Evolutionary conservation across 2,797 vertebrate genomes (phyloP), one percentile per base, ranked within the genome.

Genomic region (Pangasius krempfi): DNA sequence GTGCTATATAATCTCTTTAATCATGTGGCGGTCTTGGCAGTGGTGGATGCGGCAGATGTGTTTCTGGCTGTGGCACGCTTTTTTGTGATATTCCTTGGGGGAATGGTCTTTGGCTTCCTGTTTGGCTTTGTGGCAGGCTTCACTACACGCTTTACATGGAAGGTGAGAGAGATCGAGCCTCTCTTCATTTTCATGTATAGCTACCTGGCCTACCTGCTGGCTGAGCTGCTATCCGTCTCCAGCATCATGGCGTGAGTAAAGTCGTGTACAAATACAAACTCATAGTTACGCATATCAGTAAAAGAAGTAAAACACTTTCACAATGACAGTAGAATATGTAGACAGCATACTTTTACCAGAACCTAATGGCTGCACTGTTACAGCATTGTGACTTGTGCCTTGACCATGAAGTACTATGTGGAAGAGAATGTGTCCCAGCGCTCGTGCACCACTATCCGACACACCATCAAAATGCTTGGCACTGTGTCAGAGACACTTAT

Each of bases 181-280:
- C 97, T 99, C 83, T 98, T 99, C 93, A 97, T 99, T 92, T 99
- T 99, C 96, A 96, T 99, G 95, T 99, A 97, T 96, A 98, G 98
- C 94, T 99, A 99, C 92, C 94, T 99, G 94, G 97, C 98, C 88
- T 99, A 99, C 88, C 96, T 99, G 92, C 96, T 98, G 87, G 97
- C 99, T 0, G 99, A 99, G 95, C 97, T 99, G 93, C 98, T 99
- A 81, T 94, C 97, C 89, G 96, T 99, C 92, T 99, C 99, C 0
- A 98, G 98, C 93, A 99, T 99, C 95, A 98, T 98, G 98, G 97
- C 98, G 99, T 99, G 95, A 98, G 99, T 99, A 94, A 68, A 20
- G 8, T 6, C 8, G 2, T 25, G 5, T 27, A 5, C 58, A 64
- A 27, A 40, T 1, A 22, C 14, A 3, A 20, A 37, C 52, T 33